Conservation (phyloP, 2,113 vertebrate species). For the Nettapus auritus region DNA sequence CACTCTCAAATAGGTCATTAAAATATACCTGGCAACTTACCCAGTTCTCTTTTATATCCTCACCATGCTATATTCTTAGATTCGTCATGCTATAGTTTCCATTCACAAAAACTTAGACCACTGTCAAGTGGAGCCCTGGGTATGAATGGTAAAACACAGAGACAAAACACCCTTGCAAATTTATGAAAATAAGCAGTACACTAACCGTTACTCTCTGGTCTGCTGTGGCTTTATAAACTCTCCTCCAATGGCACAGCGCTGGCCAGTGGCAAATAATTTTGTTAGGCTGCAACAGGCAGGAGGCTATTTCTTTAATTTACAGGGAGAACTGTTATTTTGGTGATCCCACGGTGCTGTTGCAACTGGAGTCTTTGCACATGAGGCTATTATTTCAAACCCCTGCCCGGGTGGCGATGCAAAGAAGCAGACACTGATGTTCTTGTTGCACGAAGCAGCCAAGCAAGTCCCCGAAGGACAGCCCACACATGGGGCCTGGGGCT, state of each 20-base stretch:
- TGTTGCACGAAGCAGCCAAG: not conserved
- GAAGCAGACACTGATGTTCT: not conserved
- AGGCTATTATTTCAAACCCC: not conserved
- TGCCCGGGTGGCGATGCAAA: not conserved
- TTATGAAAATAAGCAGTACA: accelerated
- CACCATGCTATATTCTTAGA: not conserved
- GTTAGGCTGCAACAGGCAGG: not conserved
- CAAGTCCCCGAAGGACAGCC: not conserved
- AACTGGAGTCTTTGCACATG: not conserved
- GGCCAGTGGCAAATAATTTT: not conserved
- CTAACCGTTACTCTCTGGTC: not conserved
- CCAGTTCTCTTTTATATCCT: not conserved
- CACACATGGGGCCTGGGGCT: not conserved
- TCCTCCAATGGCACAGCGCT: not conserved
- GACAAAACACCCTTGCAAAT: not conserved
- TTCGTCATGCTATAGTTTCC: accelerated
- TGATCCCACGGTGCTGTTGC: not conserved
- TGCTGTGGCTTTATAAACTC: not conserved
- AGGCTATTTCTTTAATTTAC: not conserved
- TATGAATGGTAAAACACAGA: not conserved
- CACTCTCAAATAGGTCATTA: not conserved
- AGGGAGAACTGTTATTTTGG: not conserved
- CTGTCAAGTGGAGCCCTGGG: not conserved
- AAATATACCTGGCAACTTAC: not conserved
- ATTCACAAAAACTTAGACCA: not conserved